Evolutionary conservation across 2,888 invertebrate species (phyloP), one percentile per base, ranked within the genome.

Genomic region (Argyra leucocephala): DNA sequence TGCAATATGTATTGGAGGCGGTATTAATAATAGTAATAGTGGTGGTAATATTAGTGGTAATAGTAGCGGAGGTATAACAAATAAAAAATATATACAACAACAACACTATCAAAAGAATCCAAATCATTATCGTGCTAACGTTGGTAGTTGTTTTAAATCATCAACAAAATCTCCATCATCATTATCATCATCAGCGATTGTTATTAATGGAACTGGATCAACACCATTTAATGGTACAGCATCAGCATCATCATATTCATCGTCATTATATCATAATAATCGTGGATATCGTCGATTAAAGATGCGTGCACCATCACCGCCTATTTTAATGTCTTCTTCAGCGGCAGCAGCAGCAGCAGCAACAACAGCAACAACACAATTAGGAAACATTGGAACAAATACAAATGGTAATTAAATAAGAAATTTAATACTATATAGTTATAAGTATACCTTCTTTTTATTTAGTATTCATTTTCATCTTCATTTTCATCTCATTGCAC

Each of bases 231-330:
- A n/a, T n/a, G n/a, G n/a, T n/a, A n/a, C n/a, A 72, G 57, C 72
- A 72, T 22, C 76, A 76, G 65, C 76, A 76, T 72, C 77, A 77
- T 71, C 76, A 77, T 37, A 69, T 76, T 66, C 72, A 48, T 72
- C 67, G 70, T 73, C 67, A 71, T 68, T 61, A 65, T 69, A 66
- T 69, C 69, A 66, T 63, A 69, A 68, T 68, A 69, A 69, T 62
- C 72, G 72, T 37, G 74, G 74, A 64, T 78, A 74, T 70, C 74
- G 79, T 26, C 75, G 79, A 64, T 73, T 74, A 64, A 75, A 75
- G 70, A 74, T 73, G 65, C 74, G 75, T 69, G 73, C 74, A 66
- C 74, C 75, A 70, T 72, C 73, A 63, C 73, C 75, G 48, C 73
- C 74, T 61, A 70, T 71, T 59, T 65, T 70, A 22, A 72, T 71